Percentiles rank a stretch among this genome's conserved stretches.
phyloP scores from a whole-genome alignment of 2,888 invertebrate genomes.

The Acheta domesticus region DNA sequence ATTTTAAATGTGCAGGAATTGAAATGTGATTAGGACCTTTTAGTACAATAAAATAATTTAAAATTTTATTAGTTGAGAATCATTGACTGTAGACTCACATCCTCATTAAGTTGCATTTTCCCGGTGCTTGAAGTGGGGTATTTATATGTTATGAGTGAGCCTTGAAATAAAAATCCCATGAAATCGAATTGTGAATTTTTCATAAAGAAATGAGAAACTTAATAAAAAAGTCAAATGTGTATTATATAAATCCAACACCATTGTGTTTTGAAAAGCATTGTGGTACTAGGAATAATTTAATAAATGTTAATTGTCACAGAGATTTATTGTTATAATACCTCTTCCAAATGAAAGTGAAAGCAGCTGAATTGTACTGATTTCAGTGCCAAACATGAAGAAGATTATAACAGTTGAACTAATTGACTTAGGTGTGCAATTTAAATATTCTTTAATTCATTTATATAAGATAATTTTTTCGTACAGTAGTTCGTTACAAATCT shows the following conservation, averaged over 20 bases:
- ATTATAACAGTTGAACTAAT: too few species aligned
- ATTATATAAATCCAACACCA: neutral
- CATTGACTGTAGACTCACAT: constrained; percentile 18
- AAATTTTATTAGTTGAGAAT: neutral
- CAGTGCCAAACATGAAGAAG: too few species aligned
- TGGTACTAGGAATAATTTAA: constrained; percentile 18
- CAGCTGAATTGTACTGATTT: too few species aligned
- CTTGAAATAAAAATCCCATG: neutral
- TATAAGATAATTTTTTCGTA: too few species aligned
- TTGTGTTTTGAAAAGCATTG: neutral
- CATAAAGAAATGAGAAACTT: neutral
- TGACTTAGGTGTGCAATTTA: too few species aligned
- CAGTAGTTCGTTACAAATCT: too few species aligned
- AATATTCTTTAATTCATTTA: too few species aligned
- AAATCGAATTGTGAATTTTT: neutral
- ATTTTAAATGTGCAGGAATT: constrained; percentile 1
- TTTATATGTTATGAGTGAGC: constrained; percentile 18
- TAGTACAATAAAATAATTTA: neutral
- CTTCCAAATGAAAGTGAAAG: neutral
- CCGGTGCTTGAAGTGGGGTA: constrained; percentile 18
- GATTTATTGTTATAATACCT: constrained; percentile 11
- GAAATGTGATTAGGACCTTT: constrained; percentile 4
- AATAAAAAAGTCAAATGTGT: neutral
- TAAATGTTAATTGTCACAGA: constrained; percentile 7
- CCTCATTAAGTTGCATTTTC: constrained; percentile 2